Evolutionary conservation across 2,113 vertebrate species (phyloP), one percentile per base, ranked within the genome.

Genomic region (Paradisaea rubra): DNA sequence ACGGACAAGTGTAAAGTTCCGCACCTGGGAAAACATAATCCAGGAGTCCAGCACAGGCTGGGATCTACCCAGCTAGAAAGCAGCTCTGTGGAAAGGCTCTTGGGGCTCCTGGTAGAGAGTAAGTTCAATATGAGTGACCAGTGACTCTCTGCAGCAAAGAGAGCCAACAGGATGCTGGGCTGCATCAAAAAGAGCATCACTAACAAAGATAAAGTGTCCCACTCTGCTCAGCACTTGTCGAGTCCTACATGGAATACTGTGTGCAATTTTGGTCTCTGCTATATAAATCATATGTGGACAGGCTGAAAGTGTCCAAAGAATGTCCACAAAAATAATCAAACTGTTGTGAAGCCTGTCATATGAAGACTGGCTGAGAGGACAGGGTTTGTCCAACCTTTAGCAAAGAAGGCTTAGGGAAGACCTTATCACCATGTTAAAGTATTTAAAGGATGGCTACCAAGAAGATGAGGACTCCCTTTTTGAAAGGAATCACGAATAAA

Each of bases 181-280:
- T 65, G 27, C 52, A 50, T 33, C 7, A 13, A 44, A 65, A 57
- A 72, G 11, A 6, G 7, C 10, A 37, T 11, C 12, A 27, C 12
- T 18, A 37, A 12, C 12, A 42, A 27, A 65, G 7, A 44, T 44
- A 42, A 37, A 64, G 6, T 44, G 25, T 50, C 31, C 5, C 24
- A 22, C 8, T 53, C 25, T 35, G 25, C 14, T 33, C 44, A 65
- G 59, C 0, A 0, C 9, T 37, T 72, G 22, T 50, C 66, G 37
- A 17, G 15, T 50, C 47, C 27, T 23, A 27, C 31, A 16, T 33
- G 50, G 11, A 65, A 57, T 44, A 13, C 10, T 30, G 13, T 7
- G 39, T 23, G 22, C 18, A 28, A 0, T 50, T 65, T 72, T 72
- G 31, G 8, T 81, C 15, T 18, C 37, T 59, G 52, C 44, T 59